Conservation (phyloP, 1,140 invertebrate genomes). For the Hormaphis cornu region DNA sequence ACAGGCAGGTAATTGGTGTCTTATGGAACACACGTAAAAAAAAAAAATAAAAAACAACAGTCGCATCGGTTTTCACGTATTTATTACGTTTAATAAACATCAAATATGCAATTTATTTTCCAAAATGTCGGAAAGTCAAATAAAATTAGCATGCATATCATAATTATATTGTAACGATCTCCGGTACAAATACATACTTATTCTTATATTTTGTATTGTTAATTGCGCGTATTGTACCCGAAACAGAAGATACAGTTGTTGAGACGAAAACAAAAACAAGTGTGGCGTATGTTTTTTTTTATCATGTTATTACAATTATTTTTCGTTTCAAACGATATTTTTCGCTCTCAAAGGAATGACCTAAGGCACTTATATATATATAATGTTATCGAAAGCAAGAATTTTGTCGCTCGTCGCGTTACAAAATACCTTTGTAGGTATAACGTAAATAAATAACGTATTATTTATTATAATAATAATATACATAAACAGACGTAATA, state of each 20-base stretch:
- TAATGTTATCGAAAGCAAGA: conserved; percentile 25
- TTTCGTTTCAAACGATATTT: background rate
- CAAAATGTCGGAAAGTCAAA: conserved; percentile 16
- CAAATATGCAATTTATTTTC: conserved; percentile 10
- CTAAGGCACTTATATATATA: conserved; percentile 33
- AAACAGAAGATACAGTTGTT: conserved; percentile 9
- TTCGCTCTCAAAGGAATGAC: conserved; percentile 27
- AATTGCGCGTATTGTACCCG: background rate
- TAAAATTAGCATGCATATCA: conserved; percentile 29
- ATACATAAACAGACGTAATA: background rate
- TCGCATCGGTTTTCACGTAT: background rate
- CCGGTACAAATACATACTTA: no score
- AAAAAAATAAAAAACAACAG: background rate
- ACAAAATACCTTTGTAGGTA: background rate
- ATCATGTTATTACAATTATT: no score
- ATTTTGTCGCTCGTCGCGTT: background rate
- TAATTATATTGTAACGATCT: conserved; percentile 11
- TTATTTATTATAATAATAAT: background rate
- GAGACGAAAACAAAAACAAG: conserved; percentile 22
- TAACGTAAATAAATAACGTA: background rate
- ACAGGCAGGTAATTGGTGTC: no score
- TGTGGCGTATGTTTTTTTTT: no score
- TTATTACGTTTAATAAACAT: conserved; percentile 32
- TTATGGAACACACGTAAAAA: background rate
- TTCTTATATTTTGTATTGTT: no score